Evolutionary conservation across 2,797 vertebrate species (phyloP).

Genomic region (Hemitrygon akajei): DNA sequence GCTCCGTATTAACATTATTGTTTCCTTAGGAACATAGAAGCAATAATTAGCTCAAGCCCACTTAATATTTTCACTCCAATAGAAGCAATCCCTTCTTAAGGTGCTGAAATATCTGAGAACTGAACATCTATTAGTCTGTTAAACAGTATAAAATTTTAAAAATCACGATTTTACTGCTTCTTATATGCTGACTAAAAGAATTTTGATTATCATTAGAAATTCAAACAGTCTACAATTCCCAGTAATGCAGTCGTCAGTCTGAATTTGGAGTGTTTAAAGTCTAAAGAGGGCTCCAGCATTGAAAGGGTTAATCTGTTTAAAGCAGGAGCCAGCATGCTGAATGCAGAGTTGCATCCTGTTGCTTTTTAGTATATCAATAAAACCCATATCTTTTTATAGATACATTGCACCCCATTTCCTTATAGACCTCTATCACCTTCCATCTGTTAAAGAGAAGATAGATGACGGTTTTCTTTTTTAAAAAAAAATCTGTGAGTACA

Average conservation of each 20-base stretch:
- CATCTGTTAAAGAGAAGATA: neutral
- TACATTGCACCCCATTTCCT: no score
- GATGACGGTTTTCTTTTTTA: conserved; percentile 13
- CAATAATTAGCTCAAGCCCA: neutral
- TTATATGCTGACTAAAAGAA: neutral
- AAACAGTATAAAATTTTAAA: neutral
- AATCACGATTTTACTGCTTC: neutral
- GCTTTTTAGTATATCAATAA: neutral
- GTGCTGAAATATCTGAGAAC: neutral
- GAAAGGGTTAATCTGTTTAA: neutral
- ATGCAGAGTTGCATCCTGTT: neutral
- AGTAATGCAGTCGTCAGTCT: neutral
- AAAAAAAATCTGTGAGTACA: neutral
- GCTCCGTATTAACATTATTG: neutral
- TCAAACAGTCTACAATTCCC: neutral
- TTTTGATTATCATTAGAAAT: neutral
- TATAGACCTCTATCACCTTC: no score
- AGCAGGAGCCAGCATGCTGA: neutral
- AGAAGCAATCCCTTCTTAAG: neutral
- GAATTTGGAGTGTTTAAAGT: neutral
- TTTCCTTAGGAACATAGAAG: neutral
- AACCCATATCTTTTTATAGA: neutral
- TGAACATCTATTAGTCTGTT: neutral
- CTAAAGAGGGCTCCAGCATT: neutral
- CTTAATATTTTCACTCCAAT: neutral